Evolutionary conservation across 2,113 vertebrate species (phyloP).

Genomic region (Platysteira castanea): DNA sequence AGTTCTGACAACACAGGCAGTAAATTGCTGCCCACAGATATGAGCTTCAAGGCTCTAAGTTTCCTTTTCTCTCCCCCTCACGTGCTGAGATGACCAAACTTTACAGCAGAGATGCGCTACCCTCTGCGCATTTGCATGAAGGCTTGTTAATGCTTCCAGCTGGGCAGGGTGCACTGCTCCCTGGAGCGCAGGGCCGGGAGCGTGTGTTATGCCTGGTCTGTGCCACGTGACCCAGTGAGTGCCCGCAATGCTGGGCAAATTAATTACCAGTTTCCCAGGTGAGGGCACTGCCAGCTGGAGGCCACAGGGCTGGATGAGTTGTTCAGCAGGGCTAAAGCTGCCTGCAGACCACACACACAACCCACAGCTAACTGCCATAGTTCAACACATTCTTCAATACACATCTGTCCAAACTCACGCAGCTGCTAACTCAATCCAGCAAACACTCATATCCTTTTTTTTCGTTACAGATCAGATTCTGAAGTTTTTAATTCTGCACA

Average conservation of each 20-base stretch:
- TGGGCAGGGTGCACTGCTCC: neutral
- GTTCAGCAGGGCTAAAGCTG: neutral
- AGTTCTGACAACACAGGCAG: neutral
- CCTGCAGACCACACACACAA: neutral
- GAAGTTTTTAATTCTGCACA: neutral
- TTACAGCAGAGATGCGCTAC: neutral
- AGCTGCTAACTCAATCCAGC: neutral
- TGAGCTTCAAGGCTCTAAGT: fast-evolving
- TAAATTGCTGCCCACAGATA: neutral
- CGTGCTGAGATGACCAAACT: neutral
- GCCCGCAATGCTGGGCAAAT: fast-evolving
- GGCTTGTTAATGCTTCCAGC: neutral
- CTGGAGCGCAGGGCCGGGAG: fast-evolving
- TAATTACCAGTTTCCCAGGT: neutral
- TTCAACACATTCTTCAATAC: neutral
- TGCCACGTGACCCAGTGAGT: fast-evolving
- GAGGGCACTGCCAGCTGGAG: neutral
- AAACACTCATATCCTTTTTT: neutral
- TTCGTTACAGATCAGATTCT: neutral
- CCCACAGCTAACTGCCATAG: fast-evolving
- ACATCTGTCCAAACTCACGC: neutral
- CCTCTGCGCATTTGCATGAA: fast-evolving
- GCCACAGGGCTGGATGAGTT: fast-evolving
- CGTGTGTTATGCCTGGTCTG: fast-evolving
- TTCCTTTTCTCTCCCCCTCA: neutral